phyloP scores from a whole-genome alignment of 2,113 vertebrate species.

The Prionailurus viverrinus region DNA sequence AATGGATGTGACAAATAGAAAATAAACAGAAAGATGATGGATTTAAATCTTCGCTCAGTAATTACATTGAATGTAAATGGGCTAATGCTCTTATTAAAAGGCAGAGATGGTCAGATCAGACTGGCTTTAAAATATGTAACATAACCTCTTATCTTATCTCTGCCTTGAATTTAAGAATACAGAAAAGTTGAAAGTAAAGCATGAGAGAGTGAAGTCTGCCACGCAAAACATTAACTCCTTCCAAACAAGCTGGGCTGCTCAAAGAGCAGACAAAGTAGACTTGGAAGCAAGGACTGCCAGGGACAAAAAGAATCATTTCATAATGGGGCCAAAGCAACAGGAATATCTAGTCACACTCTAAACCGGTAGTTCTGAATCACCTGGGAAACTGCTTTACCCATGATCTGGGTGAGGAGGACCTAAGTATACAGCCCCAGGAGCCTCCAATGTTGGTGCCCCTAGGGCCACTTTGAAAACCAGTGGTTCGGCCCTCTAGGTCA shows the following conservation, averaged over 20 bases:
- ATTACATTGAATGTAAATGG: neutral
- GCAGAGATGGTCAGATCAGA: neutral
- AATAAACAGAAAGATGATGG: neutral
- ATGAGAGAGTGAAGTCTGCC: neutral
- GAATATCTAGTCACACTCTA: neutral
- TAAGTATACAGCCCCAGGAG: neutral
- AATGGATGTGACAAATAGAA: neutral
- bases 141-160: no score
- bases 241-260: no score
- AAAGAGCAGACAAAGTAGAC: neutral
- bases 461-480: neutral
- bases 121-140: neutral
- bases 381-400: neutral
- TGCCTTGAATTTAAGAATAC: neutral
- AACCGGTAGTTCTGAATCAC: neutral
- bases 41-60: no score
- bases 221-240: neutral
- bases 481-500: no score
- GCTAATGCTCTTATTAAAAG: neutral
- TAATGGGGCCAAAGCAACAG: neutral
- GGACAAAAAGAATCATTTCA: neutral
- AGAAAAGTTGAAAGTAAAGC: neutral
- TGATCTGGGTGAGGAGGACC: neutral
- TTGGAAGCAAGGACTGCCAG: neutral
- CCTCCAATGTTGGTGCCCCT: neutral